These are phyloP conservation scores for Mormyrus proboscirostris DNA, from an alignment of 2,797 vertebrate species.

Conservation along the genomic window DNA sequence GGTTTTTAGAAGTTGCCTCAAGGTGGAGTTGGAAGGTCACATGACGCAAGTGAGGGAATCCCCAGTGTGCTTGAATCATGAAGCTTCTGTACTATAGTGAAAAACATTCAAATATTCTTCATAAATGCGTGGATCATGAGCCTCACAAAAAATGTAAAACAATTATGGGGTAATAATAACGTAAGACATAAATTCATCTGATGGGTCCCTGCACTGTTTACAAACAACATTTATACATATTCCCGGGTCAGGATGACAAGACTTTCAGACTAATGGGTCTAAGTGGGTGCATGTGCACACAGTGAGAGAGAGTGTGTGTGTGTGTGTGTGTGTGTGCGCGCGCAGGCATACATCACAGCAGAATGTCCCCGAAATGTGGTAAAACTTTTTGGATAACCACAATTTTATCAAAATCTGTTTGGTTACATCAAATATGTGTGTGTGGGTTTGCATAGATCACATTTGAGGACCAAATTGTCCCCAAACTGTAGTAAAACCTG, in stretches of 20 bases:
- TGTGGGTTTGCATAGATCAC: too few relatives aligned
- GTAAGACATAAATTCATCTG: not conserved
- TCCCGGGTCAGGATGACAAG: not conserved
- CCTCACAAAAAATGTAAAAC: not conserved
- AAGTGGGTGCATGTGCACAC: not conserved
- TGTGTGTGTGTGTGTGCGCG: not conserved
- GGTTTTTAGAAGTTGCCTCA: not conserved
- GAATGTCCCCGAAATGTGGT: too few relatives aligned
- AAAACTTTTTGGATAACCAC: not conserved
- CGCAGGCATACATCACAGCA: too few relatives aligned
- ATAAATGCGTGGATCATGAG: not conserved
- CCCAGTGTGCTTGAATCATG: not conserved
- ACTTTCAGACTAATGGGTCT: not conserved
- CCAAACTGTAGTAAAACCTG: too few relatives aligned
- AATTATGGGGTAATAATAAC: not conserved
- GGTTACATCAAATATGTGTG: too few relatives aligned
- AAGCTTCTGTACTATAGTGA: not conserved
- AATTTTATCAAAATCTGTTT: not conserved
- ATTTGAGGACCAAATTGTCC: too few relatives aligned
- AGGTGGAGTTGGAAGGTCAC: not conserved
- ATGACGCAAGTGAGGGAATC: not conserved
- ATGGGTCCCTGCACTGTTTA: not conserved
- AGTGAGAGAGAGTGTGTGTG: not conserved
- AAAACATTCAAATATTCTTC: not conserved
- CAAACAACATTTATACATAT: not conserved